Evolutionary conservation across 1,140 invertebrate species (phyloP).

Genomic region (Leptonema lineaticorne): DNA sequence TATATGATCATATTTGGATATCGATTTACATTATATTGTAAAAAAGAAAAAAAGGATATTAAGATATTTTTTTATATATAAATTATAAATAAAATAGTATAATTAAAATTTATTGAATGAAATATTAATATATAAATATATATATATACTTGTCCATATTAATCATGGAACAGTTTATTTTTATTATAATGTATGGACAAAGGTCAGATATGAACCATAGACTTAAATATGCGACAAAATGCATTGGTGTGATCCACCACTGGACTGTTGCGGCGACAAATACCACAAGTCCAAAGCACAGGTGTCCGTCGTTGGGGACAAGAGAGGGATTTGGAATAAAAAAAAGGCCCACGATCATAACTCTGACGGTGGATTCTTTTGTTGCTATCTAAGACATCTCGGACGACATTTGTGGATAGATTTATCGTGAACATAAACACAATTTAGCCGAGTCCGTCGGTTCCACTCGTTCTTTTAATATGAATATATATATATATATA

Average conservation of each 20-base stretch:
- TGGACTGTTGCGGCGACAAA: slow-evolving; percentile 29
- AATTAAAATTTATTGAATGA: too few species aligned
- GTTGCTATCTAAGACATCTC: slow-evolving; percentile 39
- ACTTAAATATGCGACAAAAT: background rate
- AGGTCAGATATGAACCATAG: background rate
- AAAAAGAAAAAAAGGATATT: too few species aligned
- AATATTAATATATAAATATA: too few species aligned
- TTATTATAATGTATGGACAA: too few species aligned
- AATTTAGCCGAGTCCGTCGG: slow-evolving; percentile 36
- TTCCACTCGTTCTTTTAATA: background rate
- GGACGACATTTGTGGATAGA: slow-evolving; percentile 41
- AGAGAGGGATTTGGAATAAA: slow-evolving; percentile 33
- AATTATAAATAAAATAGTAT: too few species aligned
- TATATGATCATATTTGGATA: too few species aligned
- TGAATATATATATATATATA: too few species aligned
- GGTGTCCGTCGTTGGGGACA: slow-evolving; percentile 38
- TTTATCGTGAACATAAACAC: slow-evolving; percentile 42
- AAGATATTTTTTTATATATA: too few species aligned
- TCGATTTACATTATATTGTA: too few species aligned
- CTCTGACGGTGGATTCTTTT: slow-evolving; percentile 37
- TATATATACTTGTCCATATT: too few species aligned
- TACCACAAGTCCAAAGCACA: slow-evolving; percentile 29
- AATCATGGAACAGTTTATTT: too few species aligned
- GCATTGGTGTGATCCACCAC: slow-evolving; percentile 20
- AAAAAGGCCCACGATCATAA: slow-evolving; percentile 39